Evolutionary conservation across 2,888 invertebrate genomes (phyloP), one percentile per base, ranked within the genome.

Genomic region (Adela reaumurella): DNA sequence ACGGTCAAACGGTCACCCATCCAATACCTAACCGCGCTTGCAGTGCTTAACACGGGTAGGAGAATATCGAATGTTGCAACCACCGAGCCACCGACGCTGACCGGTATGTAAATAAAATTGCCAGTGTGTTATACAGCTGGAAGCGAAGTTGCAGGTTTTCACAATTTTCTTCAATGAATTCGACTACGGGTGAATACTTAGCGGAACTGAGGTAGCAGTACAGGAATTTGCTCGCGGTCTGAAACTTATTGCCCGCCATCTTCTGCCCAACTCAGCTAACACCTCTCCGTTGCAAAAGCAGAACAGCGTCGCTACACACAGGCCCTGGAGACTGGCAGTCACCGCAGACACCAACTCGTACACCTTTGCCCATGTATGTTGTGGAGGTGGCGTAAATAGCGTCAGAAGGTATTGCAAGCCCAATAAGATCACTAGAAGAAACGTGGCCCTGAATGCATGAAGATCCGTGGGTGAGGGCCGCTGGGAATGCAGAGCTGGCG

Each of bases 271-370:
- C 72, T 92, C 92, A 53, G 91, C 89, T 59, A 91, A 86, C 72
- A 96, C 96, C 86, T 96, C 96, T 56, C 94, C 94, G 67, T 96
- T 96, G 80, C 90, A 93, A 83, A 96, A 96, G 68, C 94, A 94
- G 76, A 93, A 94, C 47, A 96, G 84, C 53, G 92, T 86, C 35
- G 96, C 93, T 48, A 96, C 95, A 68, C 92, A 93, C 51, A 95
- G 84, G 52, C 96, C 96, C 90, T 96, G 86, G 70, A 94, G 90
- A 51, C 95, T 94, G 51, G 92, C 89, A 46, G 90, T 89, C 59
- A 94, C 82, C 55, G 95, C 94, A 19, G 93, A 88, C 55, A 90
- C 82, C 63, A 92, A 84, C 71, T 92, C 92, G 78, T 95, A 94
- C 56, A 84, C 81, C 55, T 84, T 82, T 71, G 89, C 89, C 86